Evolutionary conservation across 2,888 invertebrate genomes (phyloP).

Genomic region (Conomelus anceps): DNA sequence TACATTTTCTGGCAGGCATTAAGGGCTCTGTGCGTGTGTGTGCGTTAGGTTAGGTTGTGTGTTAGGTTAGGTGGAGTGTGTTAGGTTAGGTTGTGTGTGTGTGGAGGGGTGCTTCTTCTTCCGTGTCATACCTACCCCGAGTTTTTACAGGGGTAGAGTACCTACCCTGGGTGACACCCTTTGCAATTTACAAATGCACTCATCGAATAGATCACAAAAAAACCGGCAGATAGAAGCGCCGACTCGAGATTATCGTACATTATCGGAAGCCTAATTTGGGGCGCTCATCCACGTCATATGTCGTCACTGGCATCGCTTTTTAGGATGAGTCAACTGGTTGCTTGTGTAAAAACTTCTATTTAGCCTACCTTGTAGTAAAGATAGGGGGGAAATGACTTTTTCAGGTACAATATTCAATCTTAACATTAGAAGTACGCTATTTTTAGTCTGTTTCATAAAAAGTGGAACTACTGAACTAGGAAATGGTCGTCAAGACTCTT

Average conservation of each 20-base stretch:
- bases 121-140: not conserved
- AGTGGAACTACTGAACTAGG: no score
- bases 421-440: no score
- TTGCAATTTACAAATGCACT: not conserved
- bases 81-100: no score
- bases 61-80: no score
- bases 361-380: no score
- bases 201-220: not conserved
- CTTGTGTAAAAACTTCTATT: not conserved
- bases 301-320: not conserved
- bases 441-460: no score
- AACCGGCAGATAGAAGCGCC: not conserved
- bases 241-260: not conserved
- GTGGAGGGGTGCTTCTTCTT: not conserved
- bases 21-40: no score
- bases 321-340: not conserved
- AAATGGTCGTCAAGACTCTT: no score
- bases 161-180: not conserved
- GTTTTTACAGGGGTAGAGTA: not conserved
- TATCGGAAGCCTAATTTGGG: not conserved
- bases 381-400: not conserved
- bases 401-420: not conserved
- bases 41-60: no score
- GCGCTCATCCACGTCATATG: not conserved
- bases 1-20: not conserved